Percentiles rank a stretch among this genome's conserved stretches.
phyloP scores from a whole-genome alignment of 2,888 invertebrate species.

The Smittia aterrima region DNA sequence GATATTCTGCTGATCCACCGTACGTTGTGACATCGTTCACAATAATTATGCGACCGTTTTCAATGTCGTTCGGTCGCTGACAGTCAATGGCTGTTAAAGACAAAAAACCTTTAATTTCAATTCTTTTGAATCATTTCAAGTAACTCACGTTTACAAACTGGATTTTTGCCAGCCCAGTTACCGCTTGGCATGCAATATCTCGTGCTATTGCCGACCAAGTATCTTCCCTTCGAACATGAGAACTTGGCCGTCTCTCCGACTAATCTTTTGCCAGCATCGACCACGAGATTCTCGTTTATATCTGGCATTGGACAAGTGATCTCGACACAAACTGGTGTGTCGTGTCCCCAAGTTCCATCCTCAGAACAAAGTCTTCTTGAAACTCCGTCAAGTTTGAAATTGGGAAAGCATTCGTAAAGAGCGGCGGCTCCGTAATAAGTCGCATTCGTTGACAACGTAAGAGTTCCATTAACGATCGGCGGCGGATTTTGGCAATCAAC shows the following conservation, averaged over 20 bases:
- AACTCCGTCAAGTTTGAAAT: constrained; percentile 79
- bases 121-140: not conserved
- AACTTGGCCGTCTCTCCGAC: constrained; percentile 80
- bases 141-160: constrained; percentile 75
- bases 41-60: constrained; percentile 82
- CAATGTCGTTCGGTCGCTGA: constrained; percentile 72
- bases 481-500: constrained; percentile 83
- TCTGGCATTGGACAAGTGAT: constrained; percentile 75
- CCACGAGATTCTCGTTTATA: constrained; percentile 57
- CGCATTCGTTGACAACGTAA: constrained; percentile 78
- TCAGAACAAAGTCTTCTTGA: constrained; percentile 80
- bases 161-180: constrained; percentile 77
- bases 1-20: constrained; percentile 83
- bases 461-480: constrained; percentile 69
- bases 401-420: constrained; percentile 77
- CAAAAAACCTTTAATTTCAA: constrained; percentile 35
- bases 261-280: constrained; percentile 64
- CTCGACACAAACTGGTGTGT: constrained; percentile 78
- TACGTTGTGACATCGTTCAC: constrained; percentile 81
- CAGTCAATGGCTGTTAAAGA: constrained; percentile 74
- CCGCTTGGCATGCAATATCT: constrained; percentile 73
- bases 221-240: constrained; percentile 77
- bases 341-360: constrained; percentile 88
- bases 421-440: constrained; percentile 86
- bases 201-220: constrained; percentile 75